phyloP scores from a whole-genome alignment of 2,888 invertebrate species.

The Limnephilus marmoratus region DNA sequence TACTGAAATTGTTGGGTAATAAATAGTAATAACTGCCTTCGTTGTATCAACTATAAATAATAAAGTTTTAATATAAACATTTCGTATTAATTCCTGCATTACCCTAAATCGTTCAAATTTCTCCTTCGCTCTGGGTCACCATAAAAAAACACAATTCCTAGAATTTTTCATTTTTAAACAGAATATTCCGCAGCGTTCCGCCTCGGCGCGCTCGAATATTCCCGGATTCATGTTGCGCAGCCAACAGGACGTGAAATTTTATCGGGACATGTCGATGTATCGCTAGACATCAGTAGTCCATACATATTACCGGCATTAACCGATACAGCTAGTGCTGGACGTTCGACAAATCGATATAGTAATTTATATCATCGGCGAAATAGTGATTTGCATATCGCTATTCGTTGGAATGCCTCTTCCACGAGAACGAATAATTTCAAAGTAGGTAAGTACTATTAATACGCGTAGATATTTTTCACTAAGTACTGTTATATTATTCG shows the following conservation, averaged over 20 bases:
- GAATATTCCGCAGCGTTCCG: neutral
- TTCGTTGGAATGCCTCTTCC: neutral
- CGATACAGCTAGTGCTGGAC: slow-evolving; percentile 7
- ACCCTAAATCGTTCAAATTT: neutral
- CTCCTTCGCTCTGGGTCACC: neutral
- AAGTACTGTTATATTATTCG: neutral
- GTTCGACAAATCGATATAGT: slow-evolving; percentile 24
- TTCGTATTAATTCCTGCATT: neutral
- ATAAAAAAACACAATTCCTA: neutral
- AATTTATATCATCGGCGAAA: slow-evolving; percentile 29
- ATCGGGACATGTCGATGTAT: slow-evolving; percentile 30
- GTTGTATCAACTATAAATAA: neutral
- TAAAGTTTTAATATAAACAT: neutral
- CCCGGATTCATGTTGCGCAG: neutral
- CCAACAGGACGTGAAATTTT: slow-evolving; percentile 22
- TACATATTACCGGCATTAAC: slow-evolving; percentile 17
- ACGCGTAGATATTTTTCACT: neutral
- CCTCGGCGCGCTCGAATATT: neutral
- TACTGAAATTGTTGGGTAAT: neutral
- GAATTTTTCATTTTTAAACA: neutral
- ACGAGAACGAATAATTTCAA: neutral
- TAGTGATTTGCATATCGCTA: neutral
- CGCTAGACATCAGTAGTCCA: neutral
- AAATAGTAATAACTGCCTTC: neutral
- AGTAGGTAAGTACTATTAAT: neutral